Evolutionary conservation across 1,140 invertebrate species (phyloP), one percentile per base, ranked within the genome.

Genomic region (Aphaenogaster floridana): DNA sequence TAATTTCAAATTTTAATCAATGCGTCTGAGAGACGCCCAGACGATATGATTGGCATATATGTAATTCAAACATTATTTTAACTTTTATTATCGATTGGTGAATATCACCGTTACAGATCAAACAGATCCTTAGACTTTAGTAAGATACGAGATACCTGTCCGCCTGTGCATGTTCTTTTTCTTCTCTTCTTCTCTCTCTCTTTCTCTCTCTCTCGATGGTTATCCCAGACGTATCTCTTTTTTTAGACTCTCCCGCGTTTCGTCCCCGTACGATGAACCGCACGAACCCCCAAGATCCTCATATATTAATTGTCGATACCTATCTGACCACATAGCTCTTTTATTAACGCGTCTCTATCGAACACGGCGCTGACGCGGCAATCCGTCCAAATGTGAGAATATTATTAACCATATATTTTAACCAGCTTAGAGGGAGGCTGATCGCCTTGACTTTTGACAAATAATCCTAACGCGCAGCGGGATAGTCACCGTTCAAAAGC

Each of bases 361-460:
- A 78, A 17, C 21, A 11, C 54, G 66, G 83, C 88, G 90, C 90
- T 92, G 91, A 91, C 90, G 87, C 78, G 91, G 88, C 91, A 86
- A 91, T 92, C 89, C 90, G 90, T 94, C 90, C 91, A 91, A 93
- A 93, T 92, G 92, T 93, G 92, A 92, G 91, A 93, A 93, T 92
- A 93, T 94, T 93, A 94, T 94, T 94, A 92, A 93, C 90, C 50
- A 81, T 52, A 86, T 78, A 66, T 86, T 77, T 86, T 80, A 72
- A 50, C 36, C 90, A 83, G 86, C 52, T 88, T 74, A 78, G 84
- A 91, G 87, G 68, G 86, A 90, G 88, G 83, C 76, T 90, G 90
- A 86, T 83, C 87, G 78, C 63, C 66, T 72, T 90, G 86, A 72
- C 88, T 90, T 89, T 93, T 93, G 93, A 94, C 93, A 94, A 94